A percentile compares a stretch with the other conserved stretches of the same genome.
Evolutionary conservation across 2,797 vertebrate genomes (phyloP).

Genomic region (Malurus splendens): DNA sequence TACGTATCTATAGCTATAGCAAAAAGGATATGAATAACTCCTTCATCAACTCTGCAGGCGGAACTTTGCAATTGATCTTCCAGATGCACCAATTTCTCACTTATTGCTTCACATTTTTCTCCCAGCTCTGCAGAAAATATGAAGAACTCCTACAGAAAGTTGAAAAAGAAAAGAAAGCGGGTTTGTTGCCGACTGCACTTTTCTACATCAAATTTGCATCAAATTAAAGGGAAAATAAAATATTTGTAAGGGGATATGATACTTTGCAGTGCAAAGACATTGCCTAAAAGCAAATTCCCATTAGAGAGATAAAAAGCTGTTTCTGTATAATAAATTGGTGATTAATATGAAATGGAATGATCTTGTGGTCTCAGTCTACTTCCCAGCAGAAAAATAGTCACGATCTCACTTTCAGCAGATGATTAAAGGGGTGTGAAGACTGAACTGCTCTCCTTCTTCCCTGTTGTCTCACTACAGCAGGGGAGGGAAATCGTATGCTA

Average conservation of each 20-base stretch:
- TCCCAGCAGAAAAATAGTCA: not conserved
- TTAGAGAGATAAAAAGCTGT: not conserved
- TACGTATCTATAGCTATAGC: not conserved
- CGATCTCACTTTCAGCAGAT: not conserved
- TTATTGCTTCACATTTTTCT: slow-evolving; percentile 84
- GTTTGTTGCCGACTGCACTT: not conserved
- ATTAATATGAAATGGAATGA: not conserved
- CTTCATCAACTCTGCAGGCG: slow-evolving; percentile 73
- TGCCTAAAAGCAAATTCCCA: not conserved
- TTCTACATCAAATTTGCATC: not conserved
- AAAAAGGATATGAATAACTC: slow-evolving; percentile 88
- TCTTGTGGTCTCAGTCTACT: not conserved
- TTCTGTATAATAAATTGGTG: not conserved
- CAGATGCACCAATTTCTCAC: slow-evolving; percentile 77
- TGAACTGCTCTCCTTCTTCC: not conserved
- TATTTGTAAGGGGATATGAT: not conserved
- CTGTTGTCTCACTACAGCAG: not conserved
- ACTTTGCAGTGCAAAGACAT: not conserved
- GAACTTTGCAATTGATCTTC: slow-evolving; percentile 84
- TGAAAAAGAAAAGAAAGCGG: not conserved
- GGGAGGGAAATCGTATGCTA: not conserved
- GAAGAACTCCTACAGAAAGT: slow-evolving; percentile 58
- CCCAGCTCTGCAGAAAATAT: slow-evolving; percentile 72
- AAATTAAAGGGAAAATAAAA: slow-evolving; percentile 7
- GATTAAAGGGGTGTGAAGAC: not conserved